Evolutionary conservation across 1,140 invertebrate species (phyloP), one percentile per base, ranked within the genome.

Genomic region (Argopecten irradians): DNA sequence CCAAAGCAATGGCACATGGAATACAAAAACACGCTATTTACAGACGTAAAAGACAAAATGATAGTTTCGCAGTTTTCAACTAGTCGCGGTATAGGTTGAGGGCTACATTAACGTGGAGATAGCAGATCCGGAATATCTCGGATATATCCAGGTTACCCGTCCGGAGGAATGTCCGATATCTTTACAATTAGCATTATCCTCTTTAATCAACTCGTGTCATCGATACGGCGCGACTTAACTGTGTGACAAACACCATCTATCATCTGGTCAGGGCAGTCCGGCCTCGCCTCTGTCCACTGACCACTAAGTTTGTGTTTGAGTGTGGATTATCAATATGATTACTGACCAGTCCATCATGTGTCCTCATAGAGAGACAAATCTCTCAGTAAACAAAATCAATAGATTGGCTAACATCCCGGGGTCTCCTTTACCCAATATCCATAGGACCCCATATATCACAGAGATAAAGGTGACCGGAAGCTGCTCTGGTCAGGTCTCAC

Each of bases 281-380:
- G 55, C 16, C 55, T n/a, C 5, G n/a, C 3, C n/a, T 82, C 14
- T 34, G 34, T 22, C 39, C 46, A 87, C 8, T 82, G 0, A 82
- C 46, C 11, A 3, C 43, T 14, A 71, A 33, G 5, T 22, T 34
- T 34, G 46, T 34, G 34, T 55, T 82, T 55, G 46, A 35, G 33
- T 28, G 32, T 32, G 32, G 33, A 32, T 55, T 87, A 82, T 55
- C 55, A 82, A 33, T 87, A 82, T 55, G 34, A 87, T 34, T 46
- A 39, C 71, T 87, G 34, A 39, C 71, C 22, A 34, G 46, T 28
- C 43, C 22, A 19, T 46, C 71, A 36, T n/a, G 32, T 34, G 43
- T 87, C 28, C 86, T 28, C 32, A 46, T 82, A 82, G 43, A 82
- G 39, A 46, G n/a, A 87, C 86, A 34, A 87, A 46, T 87, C n/a